Evolutionary conservation across 2,888 invertebrate genomes (phyloP).

Genomic region (Platynereis dumerilii): DNA sequence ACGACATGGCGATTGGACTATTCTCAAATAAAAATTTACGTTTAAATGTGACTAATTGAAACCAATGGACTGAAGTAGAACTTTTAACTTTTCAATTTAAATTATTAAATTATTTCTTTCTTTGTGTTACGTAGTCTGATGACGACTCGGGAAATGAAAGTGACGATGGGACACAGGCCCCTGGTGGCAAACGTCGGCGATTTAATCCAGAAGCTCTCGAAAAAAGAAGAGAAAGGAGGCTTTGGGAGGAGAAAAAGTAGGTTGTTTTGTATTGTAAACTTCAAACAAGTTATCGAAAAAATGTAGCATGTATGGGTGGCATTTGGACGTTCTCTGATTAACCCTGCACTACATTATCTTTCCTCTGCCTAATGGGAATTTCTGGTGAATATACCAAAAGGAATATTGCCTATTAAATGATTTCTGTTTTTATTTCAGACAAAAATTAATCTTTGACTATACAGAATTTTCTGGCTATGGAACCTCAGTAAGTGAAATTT

Average conservation of each 20-base stretch:
- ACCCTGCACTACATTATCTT: too few relatives aligned
- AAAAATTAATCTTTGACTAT: conserved; percentile 87
- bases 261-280: background rate
- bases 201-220: conserved; percentile 63
- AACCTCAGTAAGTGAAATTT: conserved; percentile 65
- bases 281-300: too few relatives aligned
- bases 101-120: background rate
- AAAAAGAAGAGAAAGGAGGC: conserved; percentile 73
- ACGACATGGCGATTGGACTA: too few relatives aligned
- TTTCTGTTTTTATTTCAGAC: conserved; percentile 63
- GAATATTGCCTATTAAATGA: background rate
- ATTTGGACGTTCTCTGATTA: too few relatives aligned
- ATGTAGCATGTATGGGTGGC: too few relatives aligned
- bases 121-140: conserved; percentile 44
- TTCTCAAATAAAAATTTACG: too few relatives aligned
- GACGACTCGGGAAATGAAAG: conserved; percentile 62
- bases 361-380: too few relatives aligned
- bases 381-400: background rate
- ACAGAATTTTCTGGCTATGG: conserved; percentile 88
- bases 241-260: conserved; percentile 79
- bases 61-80: too few relatives aligned
- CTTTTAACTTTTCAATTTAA: too few relatives aligned
- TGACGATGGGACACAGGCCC: conserved; percentile 46
- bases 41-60: too few relatives aligned
- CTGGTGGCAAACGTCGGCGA: conserved; percentile 54